Percentiles rank a stretch among this genome's conserved stretches.
Evolutionary conservation across 2,888 invertebrate species (phyloP).

Genomic region (Lumbricus terrestris): DNA sequence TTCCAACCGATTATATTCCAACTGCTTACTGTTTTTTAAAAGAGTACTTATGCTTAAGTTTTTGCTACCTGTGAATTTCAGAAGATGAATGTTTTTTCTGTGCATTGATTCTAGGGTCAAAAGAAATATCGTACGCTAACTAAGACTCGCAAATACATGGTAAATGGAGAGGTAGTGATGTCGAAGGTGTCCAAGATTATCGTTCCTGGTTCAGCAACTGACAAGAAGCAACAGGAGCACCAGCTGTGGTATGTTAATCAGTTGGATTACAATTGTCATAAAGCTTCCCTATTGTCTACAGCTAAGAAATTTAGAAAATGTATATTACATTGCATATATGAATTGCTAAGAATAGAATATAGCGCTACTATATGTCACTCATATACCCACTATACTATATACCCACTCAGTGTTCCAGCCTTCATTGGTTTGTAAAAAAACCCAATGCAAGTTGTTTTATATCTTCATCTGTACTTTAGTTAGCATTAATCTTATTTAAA

Average conservation of each 20-base stretch:
- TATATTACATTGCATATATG: no score
- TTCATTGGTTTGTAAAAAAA: no score
- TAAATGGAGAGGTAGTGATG: constrained; percentile 94
- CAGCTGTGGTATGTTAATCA: constrained; percentile 69
- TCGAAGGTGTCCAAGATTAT: constrained; percentile 84
- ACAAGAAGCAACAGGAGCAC: constrained; percentile 67
- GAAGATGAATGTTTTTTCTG: not conserved
- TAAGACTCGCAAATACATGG: constrained; percentile 92
- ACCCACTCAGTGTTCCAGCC: no score
- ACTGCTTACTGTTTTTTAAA: no score
- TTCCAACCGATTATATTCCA: no score
- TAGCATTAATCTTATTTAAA: not conserved
- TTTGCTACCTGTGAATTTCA: no score
- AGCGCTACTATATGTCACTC: no score
- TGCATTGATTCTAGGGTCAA: constrained; percentile 40
- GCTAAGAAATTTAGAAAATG: not conserved
- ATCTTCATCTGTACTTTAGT: not conserved
- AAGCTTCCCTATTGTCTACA: not conserved
- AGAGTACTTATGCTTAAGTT: no score
- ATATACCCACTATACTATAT: no score
- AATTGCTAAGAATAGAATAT: no score
- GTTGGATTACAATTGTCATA: not conserved
- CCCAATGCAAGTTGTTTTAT: not conserved
- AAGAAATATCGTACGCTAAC: constrained; percentile 73
- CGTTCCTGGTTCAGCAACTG: constrained; percentile 52